Percentiles rank a stretch among this genome's conserved stretches.
Evolutionary conservation across 1,140 invertebrate species (phyloP).

Genomic region (Cotesia vestalis): DNA sequence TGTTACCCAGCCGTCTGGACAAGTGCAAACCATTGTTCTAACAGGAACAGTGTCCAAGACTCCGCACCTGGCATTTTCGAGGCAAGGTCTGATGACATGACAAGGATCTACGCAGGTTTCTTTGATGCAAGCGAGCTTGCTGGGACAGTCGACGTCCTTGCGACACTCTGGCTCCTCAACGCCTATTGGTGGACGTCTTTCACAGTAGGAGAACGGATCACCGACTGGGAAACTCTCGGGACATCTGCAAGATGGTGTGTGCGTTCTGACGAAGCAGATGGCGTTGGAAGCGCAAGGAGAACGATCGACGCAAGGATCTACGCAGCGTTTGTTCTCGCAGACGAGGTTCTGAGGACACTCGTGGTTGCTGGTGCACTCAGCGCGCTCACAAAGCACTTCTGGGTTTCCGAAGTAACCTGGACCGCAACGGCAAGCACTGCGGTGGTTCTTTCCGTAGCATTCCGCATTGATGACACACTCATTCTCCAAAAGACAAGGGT

Average conservation of each 20-base stretch:
- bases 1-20: slow-evolving; percentile 83
- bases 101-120: slow-evolving; percentile 83
- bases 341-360: slow-evolving; percentile 78
- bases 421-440: slow-evolving; percentile 79
- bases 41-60: slow-evolving; percentile 84
- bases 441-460: slow-evolving; percentile 81
- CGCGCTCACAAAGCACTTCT: slow-evolving; percentile 77
- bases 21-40: slow-evolving; percentile 84
- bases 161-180: slow-evolving; percentile 75
- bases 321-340: slow-evolving; percentile 76
- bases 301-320: slow-evolving; percentile 76
- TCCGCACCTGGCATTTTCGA: slow-evolving; percentile 75
- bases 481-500: slow-evolving; percentile 79
- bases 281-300: slow-evolving; percentile 83
- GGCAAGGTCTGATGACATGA: slow-evolving; percentile 76
- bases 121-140: slow-evolving; percentile 80
- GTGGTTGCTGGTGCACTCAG: slow-evolving; percentile 80
- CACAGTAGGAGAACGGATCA: slow-evolving; percentile 81
- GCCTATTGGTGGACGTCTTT: slow-evolving; percentile 61
- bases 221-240: slow-evolving; percentile 78
- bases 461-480: slow-evolving; percentile 84
- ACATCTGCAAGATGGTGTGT: slow-evolving; percentile 78
- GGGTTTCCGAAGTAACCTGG: slow-evolving; percentile 80
- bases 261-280: slow-evolving; percentile 79
- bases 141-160: slow-evolving; percentile 81